Evolutionary conservation across 1,140 invertebrate genomes (phyloP), one percentile per base, ranked within the genome.

Genomic region (Drosophila serrata): DNA sequence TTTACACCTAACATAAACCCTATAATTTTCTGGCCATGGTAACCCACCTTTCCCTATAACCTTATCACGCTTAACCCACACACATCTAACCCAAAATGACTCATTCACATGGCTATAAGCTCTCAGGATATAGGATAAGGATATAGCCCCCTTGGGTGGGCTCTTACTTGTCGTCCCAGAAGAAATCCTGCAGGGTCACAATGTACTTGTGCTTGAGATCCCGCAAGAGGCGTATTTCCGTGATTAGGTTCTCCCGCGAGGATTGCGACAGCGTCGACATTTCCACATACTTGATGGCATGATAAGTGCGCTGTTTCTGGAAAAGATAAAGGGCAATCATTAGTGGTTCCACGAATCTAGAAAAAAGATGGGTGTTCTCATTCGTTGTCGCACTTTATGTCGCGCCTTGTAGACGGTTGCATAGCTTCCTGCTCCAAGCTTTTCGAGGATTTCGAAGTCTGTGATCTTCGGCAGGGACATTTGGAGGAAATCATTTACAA

Each of bases 361-460:
- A 19, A 53, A 33, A 27, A 4, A 24, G 24, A 24, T 3, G 31
- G 15, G 15, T 49, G 12, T 17, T 19, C 42, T 49, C 4, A n/a
- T 19, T 22, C 45, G 13, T 9, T 15, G 39, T 4, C 79, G 72
- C 94, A 97, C 97, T 94, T 97, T 97, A 90, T 95, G 95, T 63
- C 95, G 95, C 8, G 96, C 97, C 94, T 97, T 97, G 87, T 97
- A 98, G 0, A 98, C 97, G 1, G 95, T 96, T 0, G 97, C 96
- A 93, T 97, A 98, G 70, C 96, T 97, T n/a, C 97, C 97, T n/a
- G 94, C 94, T 5, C 97, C 97, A 12, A 98, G 94, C 93, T 96
- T 97, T 82, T 97, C 96, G 8, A 95, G 93, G 60, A 96, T 93
- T 15, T 95, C 94, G 87, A 96, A 97, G 62, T 95, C 95, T 43